These are phyloP conservation scores for Osmerus eperlanus DNA, from an alignment of 2,113 vertebrate species.

Conservation along the genomic window DNA sequence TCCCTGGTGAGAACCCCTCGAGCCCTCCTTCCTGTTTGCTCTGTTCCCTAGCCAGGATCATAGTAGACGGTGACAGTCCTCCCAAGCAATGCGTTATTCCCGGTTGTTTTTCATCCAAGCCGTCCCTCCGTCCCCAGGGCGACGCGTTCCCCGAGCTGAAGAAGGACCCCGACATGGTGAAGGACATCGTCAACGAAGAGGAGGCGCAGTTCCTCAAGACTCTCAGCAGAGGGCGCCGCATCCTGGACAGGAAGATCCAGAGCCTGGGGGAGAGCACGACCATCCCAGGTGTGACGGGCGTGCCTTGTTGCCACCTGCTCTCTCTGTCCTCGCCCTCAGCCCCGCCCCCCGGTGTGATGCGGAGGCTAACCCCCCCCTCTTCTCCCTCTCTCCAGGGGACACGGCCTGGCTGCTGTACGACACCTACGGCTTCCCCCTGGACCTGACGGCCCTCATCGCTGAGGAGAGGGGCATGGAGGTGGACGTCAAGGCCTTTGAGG, in stretches of 20 bases:
- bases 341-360: neutral
- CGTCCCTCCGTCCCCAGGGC: conserved; percentile 70
- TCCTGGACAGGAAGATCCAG: conserved; percentile 94
- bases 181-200: conserved; percentile 96
- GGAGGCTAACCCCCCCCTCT: no score
- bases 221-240: conserved; percentile 92
- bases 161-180: conserved; percentile 97
- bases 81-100: neutral
- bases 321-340: no score
- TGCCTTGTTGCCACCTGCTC: neutral
- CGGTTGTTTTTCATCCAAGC: neutral
- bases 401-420: conserved; percentile 97
- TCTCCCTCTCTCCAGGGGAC: conserved; percentile 74
- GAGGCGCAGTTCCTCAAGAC: conserved; percentile 96
- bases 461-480: conserved; percentile 91
- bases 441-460: conserved; percentile 92
- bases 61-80: neutral
- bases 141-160: conserved; percentile 93
- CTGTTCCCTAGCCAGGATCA: no score
- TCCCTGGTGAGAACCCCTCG: conserved; percentile 79
- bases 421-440: conserved; percentile 93
- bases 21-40: neutral
- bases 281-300: conserved; percentile 81
- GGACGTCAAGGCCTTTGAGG: conserved; percentile 88
- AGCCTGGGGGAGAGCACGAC: conserved; percentile 83